Base-by-base conservation (phyloP, 1,140 invertebrate species). In the Globodera rostochiensis region DNA sequence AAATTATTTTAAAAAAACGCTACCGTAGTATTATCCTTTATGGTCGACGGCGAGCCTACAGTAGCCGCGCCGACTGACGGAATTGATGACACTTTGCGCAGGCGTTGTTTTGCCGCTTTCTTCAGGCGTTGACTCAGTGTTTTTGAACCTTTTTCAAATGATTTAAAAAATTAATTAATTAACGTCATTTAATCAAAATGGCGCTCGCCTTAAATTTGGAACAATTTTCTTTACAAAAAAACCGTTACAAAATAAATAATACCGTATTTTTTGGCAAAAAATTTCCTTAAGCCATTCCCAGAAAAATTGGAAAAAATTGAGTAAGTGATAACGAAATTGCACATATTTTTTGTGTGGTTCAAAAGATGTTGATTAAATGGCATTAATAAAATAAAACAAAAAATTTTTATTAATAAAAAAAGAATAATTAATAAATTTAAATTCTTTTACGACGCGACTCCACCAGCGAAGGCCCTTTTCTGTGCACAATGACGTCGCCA, bases 21-120 rank as follows among this genome's bases (percentile, higher is more conserved):
- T 60, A 60, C 57, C 57, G 15, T 60, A 60, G 11, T 60, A 5
- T 60, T 60, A 5, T 60, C 19, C 57, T 15, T 13, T 4, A 53
- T 15, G 5, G 15, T 60, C 57, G 57, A 15, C 57, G 57, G 57
- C 15, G 57, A 60, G 11, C 57, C 57, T 60, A 60, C 57, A 60
- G 57, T 60, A 60, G 9, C 57, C 11, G 57, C 57, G 57, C 57
- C 57, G 19, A 60, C 57, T 5, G 57, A 60, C 3, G 57, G 57
- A 60, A 60, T 60, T 60, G 50, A 75, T 6, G 60, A 66, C 25
- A 45, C 25, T 57, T 75, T 75, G 25, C 50, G 36, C 50, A 60
- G 15, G 25, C 60, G 50, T 4, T 75, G 50, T 60, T 45, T 66
- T 36, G 60, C 50, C 25, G 74, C 74, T 50, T 75, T 75, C 21